Evolutionary conservation across 2,797 vertebrate species (phyloP).

Genomic region (Ptychadena robeensis): DNA sequence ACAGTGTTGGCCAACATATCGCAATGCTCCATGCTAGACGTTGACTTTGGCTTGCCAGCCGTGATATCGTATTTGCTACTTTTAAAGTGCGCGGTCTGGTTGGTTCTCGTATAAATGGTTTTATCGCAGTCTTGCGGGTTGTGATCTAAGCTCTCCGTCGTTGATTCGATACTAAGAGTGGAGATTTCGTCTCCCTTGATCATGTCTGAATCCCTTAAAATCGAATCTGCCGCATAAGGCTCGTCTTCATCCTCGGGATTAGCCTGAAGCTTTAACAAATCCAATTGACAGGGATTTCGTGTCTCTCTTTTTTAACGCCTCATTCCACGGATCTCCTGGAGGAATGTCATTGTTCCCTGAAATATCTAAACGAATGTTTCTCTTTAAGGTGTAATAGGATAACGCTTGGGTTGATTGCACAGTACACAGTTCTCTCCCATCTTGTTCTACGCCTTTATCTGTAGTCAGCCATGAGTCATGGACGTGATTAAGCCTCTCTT

Average conservation of each 20-base stretch:
- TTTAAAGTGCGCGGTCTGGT: not conserved
- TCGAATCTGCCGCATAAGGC: not conserved
- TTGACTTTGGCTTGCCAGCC: not conserved
- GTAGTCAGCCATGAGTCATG: not conserved
- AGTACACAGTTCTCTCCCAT: not conserved
- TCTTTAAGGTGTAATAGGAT: not conserved
- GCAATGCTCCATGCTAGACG: not conserved
- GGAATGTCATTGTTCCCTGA: not conserved
- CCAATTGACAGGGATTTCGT: not conserved
- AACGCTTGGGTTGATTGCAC: not conserved
- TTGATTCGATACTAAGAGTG: not conserved
- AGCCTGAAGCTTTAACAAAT: conserved; percentile 16
- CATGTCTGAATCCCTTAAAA: not conserved
- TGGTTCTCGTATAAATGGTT: not conserved
- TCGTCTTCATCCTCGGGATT: not conserved
- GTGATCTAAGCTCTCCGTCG: conserved; percentile 12
- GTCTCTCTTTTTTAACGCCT: not conserved
- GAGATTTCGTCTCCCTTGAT: conserved; percentile 1
- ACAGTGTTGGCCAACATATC: not conserved
- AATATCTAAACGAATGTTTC: not conserved
- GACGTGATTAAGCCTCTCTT: not conserved
- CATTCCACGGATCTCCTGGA: not conserved
- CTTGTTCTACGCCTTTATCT: conserved; percentile 1
- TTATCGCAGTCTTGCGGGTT: not conserved
- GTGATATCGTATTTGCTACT: not conserved